Conservation (phyloP, 2,888 invertebrate genomes). For the Scaptomyza cyrtandrae region DNA sequence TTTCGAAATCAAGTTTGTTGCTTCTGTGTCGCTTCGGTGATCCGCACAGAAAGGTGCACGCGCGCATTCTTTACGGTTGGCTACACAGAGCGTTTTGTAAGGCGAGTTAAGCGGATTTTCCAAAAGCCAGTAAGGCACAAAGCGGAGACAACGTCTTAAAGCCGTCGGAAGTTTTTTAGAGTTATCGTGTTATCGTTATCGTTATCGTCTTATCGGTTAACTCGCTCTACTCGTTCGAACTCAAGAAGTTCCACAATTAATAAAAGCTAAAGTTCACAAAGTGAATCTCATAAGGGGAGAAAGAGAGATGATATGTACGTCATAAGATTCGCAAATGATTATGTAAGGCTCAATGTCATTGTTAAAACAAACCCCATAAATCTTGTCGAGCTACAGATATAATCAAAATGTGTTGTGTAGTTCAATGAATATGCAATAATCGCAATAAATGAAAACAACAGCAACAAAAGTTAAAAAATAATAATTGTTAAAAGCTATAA, state of each 20-base stretch:
- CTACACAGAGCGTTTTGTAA: constrained; percentile 48
- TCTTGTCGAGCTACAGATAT: constrained; percentile 47
- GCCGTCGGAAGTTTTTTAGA: constrained; percentile 58
- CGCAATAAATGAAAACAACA: constrained; percentile 34
- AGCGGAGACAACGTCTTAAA: constrained; percentile 28
- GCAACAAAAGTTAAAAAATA: constrained; percentile 34
- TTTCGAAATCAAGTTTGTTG: constrained; percentile 78
- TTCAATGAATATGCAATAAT: constrained; percentile 65
- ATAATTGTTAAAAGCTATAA: constrained; percentile 26
- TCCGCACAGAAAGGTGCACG: constrained; percentile 80
- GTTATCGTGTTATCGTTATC: constrained; percentile 30
- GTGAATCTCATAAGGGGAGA: constrained; percentile 18
- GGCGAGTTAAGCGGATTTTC: constrained; percentile 47
- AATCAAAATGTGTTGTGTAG: constrained; percentile 52
- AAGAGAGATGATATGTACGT: constrained; percentile 11
- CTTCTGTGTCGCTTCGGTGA: constrained; percentile 79
- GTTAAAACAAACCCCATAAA: constrained; percentile 63
- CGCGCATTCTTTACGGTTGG: constrained; percentile 76
- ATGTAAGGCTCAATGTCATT: constrained; percentile 24
- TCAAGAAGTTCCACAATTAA: constrained; percentile 11
- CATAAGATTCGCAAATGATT: constrained; percentile 66
- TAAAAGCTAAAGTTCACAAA: constrained; percentile 30
- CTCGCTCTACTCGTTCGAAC: constrained; percentile 1
- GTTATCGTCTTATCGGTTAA: constrained; percentile 4
- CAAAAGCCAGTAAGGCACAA: constrained; percentile 52